Base-by-base conservation (phyloP, 2,797 vertebrate genomes). In the Alcedo atthis region DNA sequence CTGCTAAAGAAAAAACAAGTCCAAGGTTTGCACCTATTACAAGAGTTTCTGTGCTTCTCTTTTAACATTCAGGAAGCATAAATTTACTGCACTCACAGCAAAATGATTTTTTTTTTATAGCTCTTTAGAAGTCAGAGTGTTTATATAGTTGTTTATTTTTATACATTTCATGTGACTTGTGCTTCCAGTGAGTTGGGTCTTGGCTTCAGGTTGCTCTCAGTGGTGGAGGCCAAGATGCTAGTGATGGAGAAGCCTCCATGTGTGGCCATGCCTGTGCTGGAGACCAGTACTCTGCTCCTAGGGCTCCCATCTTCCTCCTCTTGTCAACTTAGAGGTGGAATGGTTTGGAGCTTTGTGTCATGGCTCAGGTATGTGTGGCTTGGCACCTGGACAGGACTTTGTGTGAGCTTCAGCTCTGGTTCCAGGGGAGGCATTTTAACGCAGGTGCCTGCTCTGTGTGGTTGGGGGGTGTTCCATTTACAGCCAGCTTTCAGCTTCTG, bases 281-380 rank as follows among this genome's bases (percentile, higher is more conserved):
- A 9, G 66, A 22, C 33, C 25, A 21, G 13, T 42, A 3, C 20
- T 55, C 18, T 78, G 46, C n/a, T 55, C 0, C 0, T 11, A 57
- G 61, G 58, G 37, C 43, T 86, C 49, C 28, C 15, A 7, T 74
- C 61, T 33, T 80, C 81, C n/a, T 63, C 49, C 78, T 68, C n/a
- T 8, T 15, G n/a, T 51, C 86, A 80, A 30, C 57, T 61, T 25
- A 22, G 12, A 33, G 45, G 83, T 77, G 53, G 8, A 33, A 5
- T 48, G 15, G 40, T 86, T 80, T 54, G 78, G 71, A 86, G 32
- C 48, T 24, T 55, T 91, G 64, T 70, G 81, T 91, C 71, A 90
- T 62, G n/a, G 25, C 15, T 0, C 68, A 91, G 78, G 64, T 95
- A 68, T 77, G 70, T 18, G 4, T 33, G 70, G 53, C 85, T 91